These are phyloP conservation scores for Euura saliciscinereae DNA, from an alignment of 1,140 invertebrate species.

Conservation along the genomic window DNA sequence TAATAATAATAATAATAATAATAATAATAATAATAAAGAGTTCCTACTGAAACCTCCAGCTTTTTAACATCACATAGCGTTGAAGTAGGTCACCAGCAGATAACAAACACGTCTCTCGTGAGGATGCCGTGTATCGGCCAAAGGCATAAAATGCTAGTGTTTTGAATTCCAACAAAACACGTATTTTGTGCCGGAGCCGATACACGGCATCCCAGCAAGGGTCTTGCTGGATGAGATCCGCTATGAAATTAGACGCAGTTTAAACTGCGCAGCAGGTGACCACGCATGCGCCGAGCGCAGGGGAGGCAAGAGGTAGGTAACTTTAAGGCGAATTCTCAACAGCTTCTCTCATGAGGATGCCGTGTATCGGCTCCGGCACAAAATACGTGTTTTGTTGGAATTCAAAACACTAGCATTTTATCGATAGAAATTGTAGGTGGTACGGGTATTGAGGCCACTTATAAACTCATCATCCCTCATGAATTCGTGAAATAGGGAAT, in stretches of 20 bases:
- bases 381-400: too few species aligned
- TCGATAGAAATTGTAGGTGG: too few species aligned
- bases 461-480: too few species aligned
- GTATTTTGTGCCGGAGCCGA: too few species aligned
- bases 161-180: background rate
- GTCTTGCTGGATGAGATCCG: conserved; percentile 25
- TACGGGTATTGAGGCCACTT: too few species aligned
- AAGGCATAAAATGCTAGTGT: conserved; percentile 25
- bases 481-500: background rate
- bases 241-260: conserved; percentile 17
- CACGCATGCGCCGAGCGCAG: background rate
- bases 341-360: conserved; percentile 16
- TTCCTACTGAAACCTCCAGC: background rate
- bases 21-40: background rate
- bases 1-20: background rate
- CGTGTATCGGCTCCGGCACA: too few species aligned
- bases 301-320: background rate
- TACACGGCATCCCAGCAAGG: conserved; percentile 11
- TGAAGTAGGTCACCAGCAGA: conserved; percentile 23
- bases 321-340: conserved; percentile 8
- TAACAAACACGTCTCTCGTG: conserved; percentile 26
- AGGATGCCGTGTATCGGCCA: conserved; percentile 10
- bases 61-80: conserved; percentile 29
- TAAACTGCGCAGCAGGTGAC: background rate
- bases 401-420: too few species aligned